Evolutionary conservation across 2,888 invertebrate genomes (phyloP), one percentile per base, ranked within the genome.

Genomic region (Philhelius pedissequus): DNA sequence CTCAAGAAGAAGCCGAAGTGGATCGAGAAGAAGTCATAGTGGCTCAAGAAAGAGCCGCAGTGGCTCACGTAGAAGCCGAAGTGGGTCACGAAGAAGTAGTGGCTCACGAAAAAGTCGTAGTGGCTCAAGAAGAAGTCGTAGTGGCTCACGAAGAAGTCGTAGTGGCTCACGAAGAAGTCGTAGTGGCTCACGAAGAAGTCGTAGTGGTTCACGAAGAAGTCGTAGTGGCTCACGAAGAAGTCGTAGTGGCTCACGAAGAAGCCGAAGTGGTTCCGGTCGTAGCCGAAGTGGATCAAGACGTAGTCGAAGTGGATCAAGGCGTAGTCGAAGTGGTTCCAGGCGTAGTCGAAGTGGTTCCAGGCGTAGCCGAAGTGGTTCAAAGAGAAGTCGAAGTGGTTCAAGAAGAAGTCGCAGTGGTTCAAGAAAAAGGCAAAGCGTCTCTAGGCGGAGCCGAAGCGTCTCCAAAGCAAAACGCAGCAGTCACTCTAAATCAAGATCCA

Each of bases 41-140:
- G 89, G 88, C 27, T 89, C 89, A 7, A 87, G 86, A 48, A 88
- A 89, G 62, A 90, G 90, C 1, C 88, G 88, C 35, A 89, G 89
- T 71, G 87, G 89, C 18, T 90, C 90, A 6, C 68, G 86, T n/a
- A 80, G 84, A 58, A 89, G 89, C 0, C 83, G 88, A 13, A 89
- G 89, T 35, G 88, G 86, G 0, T 87, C 90, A 11, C 87, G 87
- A 11, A 56, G 87, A 68, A 88, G 88, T 27, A 89, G 88, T 20
- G 87, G 78, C 4, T 84, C 68, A 6, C 74, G 83, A 35, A 78
- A 86, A 11, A 79, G 89, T 5, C 77, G 88, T 27, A 89, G 88
- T 20, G 87, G 78, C 4, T 84, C 68, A 6, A 76, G 83, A 35
- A 78, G 86, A 11, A 79, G 69, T 8, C 87, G 88, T 52, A 78